A percentile compares a stretch with the other conserved stretches of the same genome.
Evolutionary conservation across 2,888 invertebrate genomes (phyloP).

Genomic region (Holacanthella duospinosa): DNA sequence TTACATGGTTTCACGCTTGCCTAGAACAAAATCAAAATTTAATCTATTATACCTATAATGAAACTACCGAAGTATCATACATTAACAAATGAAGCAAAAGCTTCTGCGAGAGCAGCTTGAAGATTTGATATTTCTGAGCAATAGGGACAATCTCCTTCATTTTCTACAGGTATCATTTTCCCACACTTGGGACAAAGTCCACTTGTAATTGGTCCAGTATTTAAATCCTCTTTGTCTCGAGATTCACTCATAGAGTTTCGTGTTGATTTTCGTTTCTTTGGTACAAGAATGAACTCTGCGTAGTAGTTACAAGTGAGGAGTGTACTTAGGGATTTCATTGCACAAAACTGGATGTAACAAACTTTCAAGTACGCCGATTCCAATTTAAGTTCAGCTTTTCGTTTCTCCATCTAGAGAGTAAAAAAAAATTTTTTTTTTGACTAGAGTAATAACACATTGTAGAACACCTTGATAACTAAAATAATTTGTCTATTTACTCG

Average conservation of each 20-base stretch:
- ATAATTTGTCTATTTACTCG: not conserved
- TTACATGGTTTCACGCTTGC: slow-evolving; percentile 46
- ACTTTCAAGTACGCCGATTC: slow-evolving; percentile 38
- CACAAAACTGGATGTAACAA: slow-evolving; percentile 48
- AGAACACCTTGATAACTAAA: not conserved
- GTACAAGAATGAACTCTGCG: slow-evolving; percentile 49
- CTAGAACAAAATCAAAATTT: slow-evolving; percentile 39
- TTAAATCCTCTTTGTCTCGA: slow-evolving; percentile 17
- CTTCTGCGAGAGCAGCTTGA: slow-evolving; percentile 29
- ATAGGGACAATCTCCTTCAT: slow-evolving; percentile 22
- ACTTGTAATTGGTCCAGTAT: slow-evolving; percentile 15
- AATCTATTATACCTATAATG: not conserved
- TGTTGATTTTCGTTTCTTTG: slow-evolving; percentile 39
- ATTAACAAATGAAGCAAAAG: slow-evolving; percentile 29
- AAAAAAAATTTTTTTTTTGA: too few species aligned
- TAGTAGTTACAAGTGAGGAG: slow-evolving; percentile 48
- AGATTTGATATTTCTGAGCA: slow-evolving; percentile 24
- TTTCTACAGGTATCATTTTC: slow-evolving; percentile 16
- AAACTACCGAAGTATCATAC: slow-evolving; percentile 12
- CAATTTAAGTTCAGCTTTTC: slow-evolving; percentile 43
- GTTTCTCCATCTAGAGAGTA: slow-evolving; percentile 42
- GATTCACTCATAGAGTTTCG: slow-evolving; percentile 35
- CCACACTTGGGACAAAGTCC: slow-evolving; percentile 28
- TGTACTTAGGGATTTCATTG: slow-evolving; percentile 48
- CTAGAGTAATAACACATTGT: too few species aligned